Evolutionary conservation across 92 coral and sea anemone species (phyloP), one percentile per base, ranked within the genome.

Genomic region (Parazoanthus atlanticus): DNA sequence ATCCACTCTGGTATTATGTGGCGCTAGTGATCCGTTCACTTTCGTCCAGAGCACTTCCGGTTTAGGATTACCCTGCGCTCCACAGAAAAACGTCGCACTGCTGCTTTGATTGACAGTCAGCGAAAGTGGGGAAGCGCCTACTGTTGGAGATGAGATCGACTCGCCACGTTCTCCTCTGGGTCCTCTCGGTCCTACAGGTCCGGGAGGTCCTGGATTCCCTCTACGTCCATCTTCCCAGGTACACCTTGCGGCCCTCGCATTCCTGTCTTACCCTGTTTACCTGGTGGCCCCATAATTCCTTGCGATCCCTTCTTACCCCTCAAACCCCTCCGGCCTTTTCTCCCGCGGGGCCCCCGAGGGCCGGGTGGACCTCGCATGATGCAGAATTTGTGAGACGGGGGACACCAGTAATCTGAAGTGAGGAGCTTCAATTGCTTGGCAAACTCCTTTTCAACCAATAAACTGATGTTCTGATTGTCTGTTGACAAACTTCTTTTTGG

Each of bases 281-380:
- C 86, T 40, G 10, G 25, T 16, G 76, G 76, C 5, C 86, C 86
- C 74, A 21, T 32, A 25, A 61, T 16, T 11, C 85, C 85, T 66
- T 34, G 61, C 29, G 15, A 25, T 4, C 86, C 86, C 28, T 64
- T 66, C 26, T 69, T 40, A 26, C 86, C 86, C 17, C 8, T 15
- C 12, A 0, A 17, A 40, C 86, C 86, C 33, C 65, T 36, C 86
- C 76, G 56, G 28, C 86, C 86, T 43, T 28, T 67, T 67, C 41
- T 82, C 0, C 77, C 86, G 38, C 77, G 54, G 23, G 76, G 86
- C 15, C 86, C 86, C 61, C 77, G 76, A 25, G 78, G 86, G 61
- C 86, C 86, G 65, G 77, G 86, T 16, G 76, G 64, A 41, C 86
- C 86, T 36, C 77, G 76, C 86, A 81, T 81, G 61, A 82, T 69